These are phyloP conservation scores for Nephila pilipes DNA, from an alignment of 1,140 invertebrate genomes.

Conservation along the genomic window DNA sequence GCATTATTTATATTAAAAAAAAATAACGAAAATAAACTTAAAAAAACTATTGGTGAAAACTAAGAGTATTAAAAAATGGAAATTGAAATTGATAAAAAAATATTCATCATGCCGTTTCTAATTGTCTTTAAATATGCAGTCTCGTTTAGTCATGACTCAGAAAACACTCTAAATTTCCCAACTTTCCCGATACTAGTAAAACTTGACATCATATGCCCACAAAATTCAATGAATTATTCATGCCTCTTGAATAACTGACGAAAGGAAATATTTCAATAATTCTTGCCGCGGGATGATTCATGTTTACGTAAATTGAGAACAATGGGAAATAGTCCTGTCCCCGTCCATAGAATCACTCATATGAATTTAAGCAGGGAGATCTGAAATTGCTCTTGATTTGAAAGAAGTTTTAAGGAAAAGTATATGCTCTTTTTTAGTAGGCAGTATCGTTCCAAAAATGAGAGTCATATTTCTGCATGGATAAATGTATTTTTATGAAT, in stretches of 20 bases:
- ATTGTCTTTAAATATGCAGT: constrained; percentile 2
- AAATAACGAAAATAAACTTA: no score
- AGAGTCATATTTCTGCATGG: no score
- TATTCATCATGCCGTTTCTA: neutral
- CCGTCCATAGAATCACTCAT: neutral
- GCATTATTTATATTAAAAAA: no score
- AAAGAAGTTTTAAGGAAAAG: neutral
- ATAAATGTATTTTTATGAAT: no score
- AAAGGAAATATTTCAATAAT: constrained; percentile 35
- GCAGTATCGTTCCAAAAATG: neutral
- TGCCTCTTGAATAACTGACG: neutral
- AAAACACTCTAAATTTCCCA: neutral
- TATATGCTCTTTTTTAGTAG: neutral
- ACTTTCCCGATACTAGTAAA: constrained; percentile 10
- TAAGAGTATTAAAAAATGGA: neutral
- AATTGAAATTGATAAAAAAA: neutral
- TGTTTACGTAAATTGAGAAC: constrained; percentile 39
- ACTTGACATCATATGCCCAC: neutral
- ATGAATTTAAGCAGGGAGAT: neutral
- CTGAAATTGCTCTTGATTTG: neutral
- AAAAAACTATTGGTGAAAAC: no score
- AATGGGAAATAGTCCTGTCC: neutral
- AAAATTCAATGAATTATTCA: constrained; percentile 27
- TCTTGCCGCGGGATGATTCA: neutral
- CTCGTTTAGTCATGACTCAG: neutral